Evolutionary conservation across 2,113 vertebrate genomes (phyloP).

Genomic region (Scomber japonicus): DNA sequence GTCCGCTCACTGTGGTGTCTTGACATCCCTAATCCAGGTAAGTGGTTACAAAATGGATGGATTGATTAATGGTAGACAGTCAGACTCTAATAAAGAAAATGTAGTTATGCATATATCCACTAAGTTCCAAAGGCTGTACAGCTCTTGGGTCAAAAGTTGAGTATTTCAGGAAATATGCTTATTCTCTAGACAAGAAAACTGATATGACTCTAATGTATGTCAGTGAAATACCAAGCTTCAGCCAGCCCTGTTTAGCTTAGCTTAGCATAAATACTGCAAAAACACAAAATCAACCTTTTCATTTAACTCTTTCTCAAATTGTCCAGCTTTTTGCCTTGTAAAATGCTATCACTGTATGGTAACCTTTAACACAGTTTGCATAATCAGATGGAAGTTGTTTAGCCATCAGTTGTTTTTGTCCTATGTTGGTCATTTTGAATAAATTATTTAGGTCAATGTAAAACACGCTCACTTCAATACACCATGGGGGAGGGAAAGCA

Average conservation of each 20-base stretch:
- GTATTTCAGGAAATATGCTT: no score
- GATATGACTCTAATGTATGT: no score
- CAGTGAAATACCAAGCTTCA: no score
- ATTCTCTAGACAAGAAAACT: no score
- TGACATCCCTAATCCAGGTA: not conserved
- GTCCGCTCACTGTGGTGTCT: not conserved
- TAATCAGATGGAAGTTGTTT: not conserved
- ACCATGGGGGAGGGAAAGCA: not conserved
- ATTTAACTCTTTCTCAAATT: no score
- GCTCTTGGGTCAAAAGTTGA: not conserved
- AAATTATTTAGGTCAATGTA: not conserved
- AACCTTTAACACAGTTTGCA: no score
- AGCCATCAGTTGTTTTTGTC: slow-evolving; percentile 2
- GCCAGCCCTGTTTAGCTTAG: no score
- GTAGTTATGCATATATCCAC: not conserved
- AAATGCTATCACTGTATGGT: no score
- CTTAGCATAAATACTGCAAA: no score
- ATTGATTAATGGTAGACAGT: no score
- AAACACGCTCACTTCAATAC: not conserved
- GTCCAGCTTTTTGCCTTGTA: no score
- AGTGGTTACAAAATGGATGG: not conserved
- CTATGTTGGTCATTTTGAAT: not conserved
- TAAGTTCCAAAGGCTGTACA: not conserved
- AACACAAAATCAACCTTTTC: not conserved
- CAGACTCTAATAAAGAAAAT: not conserved